Base-by-base conservation (phyloP, 1,140 invertebrate species). In the Pissodes strobi region DNA sequence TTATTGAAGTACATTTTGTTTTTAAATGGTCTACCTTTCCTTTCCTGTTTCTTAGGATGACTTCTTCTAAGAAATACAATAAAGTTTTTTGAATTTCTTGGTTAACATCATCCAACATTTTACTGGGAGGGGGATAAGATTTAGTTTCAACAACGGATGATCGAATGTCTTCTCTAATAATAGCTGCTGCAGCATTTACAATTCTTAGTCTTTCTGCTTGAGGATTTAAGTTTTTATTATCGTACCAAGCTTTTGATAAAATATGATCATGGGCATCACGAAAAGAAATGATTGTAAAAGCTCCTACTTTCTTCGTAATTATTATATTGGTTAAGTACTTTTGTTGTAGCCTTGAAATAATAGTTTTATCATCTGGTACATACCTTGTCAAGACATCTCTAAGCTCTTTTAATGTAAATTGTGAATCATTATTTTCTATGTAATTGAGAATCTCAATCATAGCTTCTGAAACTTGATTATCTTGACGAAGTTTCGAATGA, bases 391-490 rank as follows among this genome's bases (percentile, higher is more conserved):
- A 55, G 59, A 76, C 65, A 71, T 74, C 67, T 71, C 74, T 76
- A 25, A 76, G 69, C 57, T 78, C 72, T 64, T 64, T 68, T 23
- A 73, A 39, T 64, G 59, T 67, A 38, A 69, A 69, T 64, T 71
- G 53, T 48, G 46, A 70, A 48, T 67, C 69, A 71, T 75, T 69
- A 73, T 76, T 74, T 72, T 76, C 74, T 65, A 75, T 74, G 55
- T 74, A 76, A 70, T 30, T 43, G 68, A 74, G 75, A 70, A 76
- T 75, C 53, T 74, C 62, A 43, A 70, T 58, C 71, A 74, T 77
- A 68, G 71, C 74, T 51, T 71, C 23, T 66, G 68, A 70, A 57
- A 72, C 68, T 70, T 72, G 66, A 72, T 72, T 57, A 69, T 74
- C 66, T 71, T 70, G 66, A 48, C 67, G 62, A 64, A 66, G 65